Conservation (phyloP, 2,113 vertebrate species). For the Pelvicachromis taeniatus region DNA sequence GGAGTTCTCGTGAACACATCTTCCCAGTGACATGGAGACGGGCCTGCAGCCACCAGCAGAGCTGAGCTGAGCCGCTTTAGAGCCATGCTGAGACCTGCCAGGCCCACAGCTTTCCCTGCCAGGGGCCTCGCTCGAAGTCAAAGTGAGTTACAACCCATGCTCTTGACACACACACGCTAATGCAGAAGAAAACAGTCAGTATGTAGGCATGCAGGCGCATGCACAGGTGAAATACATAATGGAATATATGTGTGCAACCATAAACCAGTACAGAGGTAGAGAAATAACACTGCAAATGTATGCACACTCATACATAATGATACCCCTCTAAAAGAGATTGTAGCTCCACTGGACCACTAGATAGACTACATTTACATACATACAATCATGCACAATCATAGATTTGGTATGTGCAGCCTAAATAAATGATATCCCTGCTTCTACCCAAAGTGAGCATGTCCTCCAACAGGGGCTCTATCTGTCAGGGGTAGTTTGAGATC, state of each 20-base stretch:
- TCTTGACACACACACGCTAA: slow-evolving; percentile 3
- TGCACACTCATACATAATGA: neutral
- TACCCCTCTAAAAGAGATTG: neutral
- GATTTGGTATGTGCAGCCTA: neutral
- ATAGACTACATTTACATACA: neutral
- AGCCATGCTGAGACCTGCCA: slow-evolving; percentile 56
- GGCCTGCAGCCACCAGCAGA: slow-evolving; percentile 26
- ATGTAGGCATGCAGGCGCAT: slow-evolving; percentile 1
- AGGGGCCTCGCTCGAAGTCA: slow-evolving; percentile 38
- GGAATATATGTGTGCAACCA: neutral
- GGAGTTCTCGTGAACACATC: slow-evolving; percentile 29
- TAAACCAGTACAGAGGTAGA: neutral
- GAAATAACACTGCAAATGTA: neutral
- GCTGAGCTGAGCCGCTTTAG: slow-evolving; percentile 22
- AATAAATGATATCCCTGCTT: neutral
- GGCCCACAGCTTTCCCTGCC: slow-evolving; percentile 35
- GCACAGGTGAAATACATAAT: neutral
- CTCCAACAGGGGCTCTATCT: neutral
- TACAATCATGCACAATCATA: neutral
- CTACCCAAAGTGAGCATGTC: neutral
- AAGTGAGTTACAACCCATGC: slow-evolving; percentile 46
- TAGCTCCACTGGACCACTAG: neutral
- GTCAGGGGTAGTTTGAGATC: slow-evolving; percentile 8
- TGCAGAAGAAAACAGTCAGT: slow-evolving; percentile 1
- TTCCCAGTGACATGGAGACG: slow-evolving; percentile 25